Evolutionary conservation across 2,797 vertebrate species (phyloP), one percentile per base, ranked within the genome.

Genomic region (Carcharodon carcharias): DNA sequence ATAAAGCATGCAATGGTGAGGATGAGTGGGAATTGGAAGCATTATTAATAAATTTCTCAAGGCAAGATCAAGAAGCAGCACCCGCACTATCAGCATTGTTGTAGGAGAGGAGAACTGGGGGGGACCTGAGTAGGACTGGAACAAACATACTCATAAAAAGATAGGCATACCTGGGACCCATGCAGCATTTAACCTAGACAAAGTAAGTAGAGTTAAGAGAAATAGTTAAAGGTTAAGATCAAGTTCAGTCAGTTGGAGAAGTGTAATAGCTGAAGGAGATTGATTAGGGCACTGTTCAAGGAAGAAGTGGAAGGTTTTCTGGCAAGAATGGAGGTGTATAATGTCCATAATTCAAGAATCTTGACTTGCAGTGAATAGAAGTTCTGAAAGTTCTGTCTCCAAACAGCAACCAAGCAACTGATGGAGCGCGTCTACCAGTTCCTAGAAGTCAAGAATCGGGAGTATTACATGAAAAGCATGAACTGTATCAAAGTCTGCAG

Each of bases 381-480:
- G 96, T 95, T 96, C 96, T 85, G 85, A 96, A 93, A 91, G 12
- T 73, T 61, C 67, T 85, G 96, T 97, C 28, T 96, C 3, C 92
- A 21, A 95, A 95, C 97, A 99, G 99, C 98, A 85, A 99, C 99
- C 97, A 97, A 98, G 97, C 99, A 99, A 96, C 97, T 99, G 97
- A 98, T 97, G 98, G 97, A 97, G 96, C 98, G 98, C 96, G 98
- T 99, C 85, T 98, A 99, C 96, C 98, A 99, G 98, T 99, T 99
- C 97, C 98, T 99, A 97, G 97, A 98, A 97, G 98, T 98, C 96
- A 99, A 98, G 96, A 98, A 98, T 97, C 97, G 97, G 0, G 98
- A 97, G 0, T 99, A 99, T 97, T 99, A 99, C 97, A 98, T 98
- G 98, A 99, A 99, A 98, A 98, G 98, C 97, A 98, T 99, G 65